Base-by-base conservation (phyloP, 2,888 invertebrate genomes). In the Caenorhabditis wallacei region DNA sequence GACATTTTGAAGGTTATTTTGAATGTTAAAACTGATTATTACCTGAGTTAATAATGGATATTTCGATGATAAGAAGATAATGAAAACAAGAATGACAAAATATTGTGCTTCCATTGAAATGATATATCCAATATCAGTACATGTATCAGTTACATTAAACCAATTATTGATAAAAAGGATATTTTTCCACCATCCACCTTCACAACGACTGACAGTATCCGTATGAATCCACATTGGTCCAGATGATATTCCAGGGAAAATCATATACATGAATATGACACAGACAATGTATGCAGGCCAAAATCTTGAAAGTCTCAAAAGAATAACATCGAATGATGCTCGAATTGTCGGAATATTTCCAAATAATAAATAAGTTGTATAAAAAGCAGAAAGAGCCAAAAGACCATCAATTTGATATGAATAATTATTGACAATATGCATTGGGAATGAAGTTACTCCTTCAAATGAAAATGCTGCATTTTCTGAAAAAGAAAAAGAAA, bases 221-320 rank as follows among this genome's bases (percentile, higher is more conserved):
- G 85, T 84, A 63, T 90, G 90, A 57, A 91, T 91, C 91, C 91
- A 91, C 91, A 91, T 91, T 1, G 91, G 91, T 5, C 91, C 91
- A 2, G 88, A 88, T 2, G 89, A 87, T 48, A 91, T 74, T 20
- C 88, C 86, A n/a, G 85, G 80, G 71, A 88, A 88, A 37, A 90
- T 69, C 46, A 88, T 53, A 46, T 84, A 78, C 83, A 91, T 88
- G 79, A 91, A 90, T 26, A 88, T 59, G 0, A 89, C 84, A 59
- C 89, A 84, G 56, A 88, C 85, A 24, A 88, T 82, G 80, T 91
- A 91, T 11, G 87, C 79, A 1, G 91, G 91, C 89, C 89, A 90
- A 64, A 90, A 86, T 70, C 91, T 90, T 72, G 83, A 74, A 16
- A 87, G 69, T 64, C 83, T 40, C 75, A 59, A 68, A n/a, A 48